These are phyloP conservation scores for Syritta pipiens DNA, from an alignment of 2,888 invertebrate species.

Conservation along the genomic window DNA sequence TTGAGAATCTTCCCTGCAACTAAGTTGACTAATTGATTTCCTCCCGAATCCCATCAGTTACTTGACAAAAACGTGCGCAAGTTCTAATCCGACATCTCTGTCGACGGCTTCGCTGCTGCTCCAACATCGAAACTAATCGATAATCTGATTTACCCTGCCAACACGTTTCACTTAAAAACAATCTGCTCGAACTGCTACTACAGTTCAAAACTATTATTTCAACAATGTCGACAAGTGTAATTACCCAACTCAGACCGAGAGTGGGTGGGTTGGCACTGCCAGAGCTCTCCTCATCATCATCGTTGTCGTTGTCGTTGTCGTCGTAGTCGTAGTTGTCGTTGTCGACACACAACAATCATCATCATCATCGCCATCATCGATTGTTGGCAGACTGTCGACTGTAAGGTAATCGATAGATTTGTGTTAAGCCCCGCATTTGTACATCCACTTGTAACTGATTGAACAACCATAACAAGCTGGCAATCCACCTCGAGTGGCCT, in stretches of 20 bases:
- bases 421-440: conserved; percentile 62
- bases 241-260: conserved; percentile 33
- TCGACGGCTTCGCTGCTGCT: neutral
- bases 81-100: neutral
- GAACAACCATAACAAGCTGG: conserved; percentile 64
- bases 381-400: conserved; percentile 17
- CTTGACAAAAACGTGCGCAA: neutral
- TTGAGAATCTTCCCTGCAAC: no score
- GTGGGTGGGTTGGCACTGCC: neutral
- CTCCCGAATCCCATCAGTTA: no score
- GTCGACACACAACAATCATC: conserved; percentile 11
- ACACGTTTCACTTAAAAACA: conserved; percentile 7
- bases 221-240: conserved; percentile 58
- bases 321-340: neutral
- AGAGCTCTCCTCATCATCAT: conserved; percentile 3
- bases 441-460: conserved; percentile 67
- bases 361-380: conserved; percentile 17
- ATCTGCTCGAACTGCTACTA: conserved; percentile 39
- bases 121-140: conserved; percentile 10
- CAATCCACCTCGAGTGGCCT: conserved; percentile 54
- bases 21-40: no score
- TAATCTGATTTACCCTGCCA: conserved; percentile 7
- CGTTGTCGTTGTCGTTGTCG: neutral
- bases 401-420: conserved; percentile 65
- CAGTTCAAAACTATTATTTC: conserved; percentile 31